Conservation (phyloP, 1,140 invertebrate genomes). For the Sycophila sp. region DNA sequence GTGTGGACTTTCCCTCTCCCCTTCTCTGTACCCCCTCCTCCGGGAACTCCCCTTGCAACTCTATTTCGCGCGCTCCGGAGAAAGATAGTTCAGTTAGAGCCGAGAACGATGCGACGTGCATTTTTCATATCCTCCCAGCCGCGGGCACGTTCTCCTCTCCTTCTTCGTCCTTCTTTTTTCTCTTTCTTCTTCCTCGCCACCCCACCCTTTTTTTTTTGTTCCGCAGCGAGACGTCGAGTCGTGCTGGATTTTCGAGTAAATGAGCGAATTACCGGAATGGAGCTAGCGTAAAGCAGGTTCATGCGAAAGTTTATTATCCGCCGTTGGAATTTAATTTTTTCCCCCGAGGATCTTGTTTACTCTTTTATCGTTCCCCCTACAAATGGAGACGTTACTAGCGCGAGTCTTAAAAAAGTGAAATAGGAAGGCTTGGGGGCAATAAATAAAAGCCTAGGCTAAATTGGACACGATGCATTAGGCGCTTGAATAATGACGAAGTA, state of each 20-base stretch:
- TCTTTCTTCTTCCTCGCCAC: too few species aligned
- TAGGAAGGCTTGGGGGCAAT: too few species aligned
- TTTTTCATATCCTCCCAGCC: slow-evolving; percentile 1
- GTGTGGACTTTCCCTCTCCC: too few species aligned
- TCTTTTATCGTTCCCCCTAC: too few species aligned
- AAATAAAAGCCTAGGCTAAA: too few species aligned
- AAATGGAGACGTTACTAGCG: too few species aligned
- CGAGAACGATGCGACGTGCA: slow-evolving; percentile 5
- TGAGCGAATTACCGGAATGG: neutral
- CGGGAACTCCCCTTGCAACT: neutral
- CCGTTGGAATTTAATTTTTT: neutral
- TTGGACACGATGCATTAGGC: too few species aligned
- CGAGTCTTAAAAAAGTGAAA: too few species aligned
- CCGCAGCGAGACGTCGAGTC: too few species aligned
- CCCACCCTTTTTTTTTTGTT: neutral
- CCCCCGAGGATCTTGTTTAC: too few species aligned
- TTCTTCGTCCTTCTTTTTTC: neutral
- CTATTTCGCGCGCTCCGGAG: slow-evolving; percentile 15
- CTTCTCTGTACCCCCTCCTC: too few species aligned
- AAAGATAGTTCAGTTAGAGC: neutral
- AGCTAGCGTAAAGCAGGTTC: neutral
- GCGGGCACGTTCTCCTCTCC: neutral
- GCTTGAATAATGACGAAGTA: too few species aligned
- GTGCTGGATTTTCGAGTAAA: neutral
- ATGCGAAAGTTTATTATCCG: neutral